phyloP scores from a whole-genome alignment of 2,797 vertebrate species.

The Gadopsis marmoratus region DNA sequence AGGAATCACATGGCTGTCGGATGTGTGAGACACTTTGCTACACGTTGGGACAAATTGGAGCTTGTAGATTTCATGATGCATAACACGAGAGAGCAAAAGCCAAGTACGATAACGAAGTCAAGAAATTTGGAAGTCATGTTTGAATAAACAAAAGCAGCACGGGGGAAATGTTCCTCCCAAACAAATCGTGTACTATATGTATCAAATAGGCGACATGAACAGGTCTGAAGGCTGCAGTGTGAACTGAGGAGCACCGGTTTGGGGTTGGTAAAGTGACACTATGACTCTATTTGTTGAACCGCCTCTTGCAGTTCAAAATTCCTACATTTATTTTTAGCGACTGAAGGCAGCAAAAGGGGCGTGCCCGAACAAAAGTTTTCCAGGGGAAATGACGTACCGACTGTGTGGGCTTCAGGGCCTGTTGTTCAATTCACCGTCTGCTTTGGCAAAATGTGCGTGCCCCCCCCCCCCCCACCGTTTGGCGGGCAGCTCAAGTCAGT shows the following conservation, averaged over 20 bases:
- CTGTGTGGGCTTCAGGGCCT: conserved; percentile 47
- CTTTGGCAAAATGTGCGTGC: conserved; percentile 19
- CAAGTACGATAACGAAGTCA: neutral
- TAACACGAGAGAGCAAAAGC: neutral
- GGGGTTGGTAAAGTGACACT: neutral
- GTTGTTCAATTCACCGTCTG: conserved; percentile 9
- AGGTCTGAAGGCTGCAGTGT: neutral
- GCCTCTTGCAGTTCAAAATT: neutral
- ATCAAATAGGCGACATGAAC: neutral
- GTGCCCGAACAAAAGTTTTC: conserved; percentile 69
- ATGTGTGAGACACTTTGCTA: conserved; percentile 5
- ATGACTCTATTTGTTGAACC: neutral
- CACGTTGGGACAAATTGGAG: neutral
- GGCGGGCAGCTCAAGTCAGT: conserved; percentile 51
- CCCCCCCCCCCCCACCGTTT: conserved; percentile 22
- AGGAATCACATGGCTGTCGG: neutral
- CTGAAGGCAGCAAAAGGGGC: conserved; percentile 60
- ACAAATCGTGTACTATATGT: neutral
- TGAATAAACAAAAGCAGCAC: neutral
- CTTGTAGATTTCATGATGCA: neutral
- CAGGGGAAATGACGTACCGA: conserved; percentile 75
- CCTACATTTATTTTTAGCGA: conserved; percentile 3
- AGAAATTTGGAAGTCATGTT: neutral
- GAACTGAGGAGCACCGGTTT: neutral
- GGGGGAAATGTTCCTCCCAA: neutral